Conservation (phyloP, 2,797 vertebrate genomes). For the Sylvilagus floridanus region DNA sequence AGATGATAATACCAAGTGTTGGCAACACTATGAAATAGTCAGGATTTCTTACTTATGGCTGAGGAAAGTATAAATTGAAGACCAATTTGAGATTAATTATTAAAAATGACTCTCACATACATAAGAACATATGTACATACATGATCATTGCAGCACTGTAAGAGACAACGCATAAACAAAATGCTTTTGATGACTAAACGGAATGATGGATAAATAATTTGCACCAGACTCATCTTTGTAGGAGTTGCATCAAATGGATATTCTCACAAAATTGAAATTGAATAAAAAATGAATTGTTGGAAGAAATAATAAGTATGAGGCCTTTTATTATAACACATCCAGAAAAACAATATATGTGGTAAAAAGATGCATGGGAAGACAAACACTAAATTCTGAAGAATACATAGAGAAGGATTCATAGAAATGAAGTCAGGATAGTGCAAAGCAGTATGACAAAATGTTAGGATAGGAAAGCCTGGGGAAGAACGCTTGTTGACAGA, state of each 20-base stretch:
- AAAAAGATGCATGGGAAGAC: not conserved
- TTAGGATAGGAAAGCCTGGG: not conserved
- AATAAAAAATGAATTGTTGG: not conserved
- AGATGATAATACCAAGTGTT: not conserved
- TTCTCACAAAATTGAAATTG: not conserved
- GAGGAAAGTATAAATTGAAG: not conserved
- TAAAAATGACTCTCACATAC: not conserved
- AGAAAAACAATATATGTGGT: not conserved
- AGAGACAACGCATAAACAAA: not conserved
- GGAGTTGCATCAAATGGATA: not conserved
- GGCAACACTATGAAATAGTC: not conserved
- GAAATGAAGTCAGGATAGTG: not conserved
- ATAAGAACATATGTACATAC: not conserved
- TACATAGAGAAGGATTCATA: not conserved
- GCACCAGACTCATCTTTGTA: not conserved
- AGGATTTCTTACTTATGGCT: not conserved
- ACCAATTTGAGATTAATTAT: not conserved
- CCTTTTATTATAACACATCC: conserved; percentile 6
- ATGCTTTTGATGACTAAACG: not conserved
- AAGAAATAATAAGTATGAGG: not conserved
- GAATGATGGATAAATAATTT: not conserved
- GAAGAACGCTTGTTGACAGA: not conserved
- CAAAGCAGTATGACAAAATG: not conserved
- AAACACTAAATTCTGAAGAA: not conserved
- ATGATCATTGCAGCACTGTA: not conserved